These are phyloP conservation scores for Hemiscyllium ocellatum DNA, from an alignment of 2,113 vertebrate genomes.

Conservation along the genomic window DNA sequence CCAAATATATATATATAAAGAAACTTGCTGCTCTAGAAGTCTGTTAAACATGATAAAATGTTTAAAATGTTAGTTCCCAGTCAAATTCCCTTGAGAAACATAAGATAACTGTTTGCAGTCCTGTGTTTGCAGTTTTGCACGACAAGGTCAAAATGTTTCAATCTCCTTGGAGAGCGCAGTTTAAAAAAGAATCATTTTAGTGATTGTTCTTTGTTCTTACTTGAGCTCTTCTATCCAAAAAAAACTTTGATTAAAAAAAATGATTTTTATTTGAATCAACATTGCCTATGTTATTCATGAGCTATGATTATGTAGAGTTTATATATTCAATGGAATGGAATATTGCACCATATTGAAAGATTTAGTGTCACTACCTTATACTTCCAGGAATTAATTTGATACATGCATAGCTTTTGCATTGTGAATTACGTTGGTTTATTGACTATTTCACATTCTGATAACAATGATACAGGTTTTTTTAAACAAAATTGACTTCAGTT, in stretches of 20 bases:
- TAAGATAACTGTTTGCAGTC: constrained; percentile 44
- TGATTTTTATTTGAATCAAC: background rate
- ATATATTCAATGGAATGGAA: background rate
- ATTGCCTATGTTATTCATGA: background rate
- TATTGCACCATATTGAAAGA: background rate
- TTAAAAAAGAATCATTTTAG: constrained; percentile 51
- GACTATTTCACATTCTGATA: background rate
- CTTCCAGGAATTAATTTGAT: background rate
- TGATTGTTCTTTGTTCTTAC: background rate
- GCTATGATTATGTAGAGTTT: background rate
- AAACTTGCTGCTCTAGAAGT: background rate
- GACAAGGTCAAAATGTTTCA: constrained; percentile 45
- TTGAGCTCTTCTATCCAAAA: background rate
- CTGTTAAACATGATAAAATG: background rate
- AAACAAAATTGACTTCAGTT: background rate
- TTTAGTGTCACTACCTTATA: background rate
- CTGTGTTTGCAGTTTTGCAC: constrained; percentile 46
- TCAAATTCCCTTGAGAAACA: constrained; percentile 47
- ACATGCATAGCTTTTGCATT: background rate
- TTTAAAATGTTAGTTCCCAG: constrained; percentile 51
- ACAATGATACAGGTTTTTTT: background rate
- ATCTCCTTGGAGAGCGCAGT: constrained; percentile 54
- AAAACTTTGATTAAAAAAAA: background rate
- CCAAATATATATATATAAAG: background rate
- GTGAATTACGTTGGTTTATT: background rate